phyloP scores from a whole-genome alignment of 2,113 vertebrate species.

The Pitta sordida region DNA sequence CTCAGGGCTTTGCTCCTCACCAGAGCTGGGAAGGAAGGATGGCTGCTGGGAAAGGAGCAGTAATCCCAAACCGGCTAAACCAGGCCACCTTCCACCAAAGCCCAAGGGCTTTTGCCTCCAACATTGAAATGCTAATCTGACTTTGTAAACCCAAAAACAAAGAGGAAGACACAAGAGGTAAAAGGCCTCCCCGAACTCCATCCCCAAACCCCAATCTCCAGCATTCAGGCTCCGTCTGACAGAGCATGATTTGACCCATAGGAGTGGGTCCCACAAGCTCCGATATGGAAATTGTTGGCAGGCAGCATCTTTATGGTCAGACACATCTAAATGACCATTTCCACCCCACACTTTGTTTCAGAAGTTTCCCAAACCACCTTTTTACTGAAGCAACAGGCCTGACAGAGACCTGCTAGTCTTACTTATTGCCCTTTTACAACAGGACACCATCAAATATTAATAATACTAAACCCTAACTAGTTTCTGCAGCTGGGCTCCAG shows the following conservation, averaged over 20 bases:
- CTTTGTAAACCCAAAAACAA: conserved; percentile 61
- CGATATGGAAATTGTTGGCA: background rate
- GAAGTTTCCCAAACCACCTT: conserved; percentile 9
- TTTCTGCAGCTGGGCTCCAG: background rate
- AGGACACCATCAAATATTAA: background rate
- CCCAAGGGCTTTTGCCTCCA: conserved; percentile 41
- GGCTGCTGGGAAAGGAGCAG: conserved; percentile 6
- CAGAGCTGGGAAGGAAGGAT: background rate
- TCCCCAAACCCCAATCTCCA: background rate
- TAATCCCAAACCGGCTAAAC: conserved; percentile 32
- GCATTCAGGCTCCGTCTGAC: background rate
- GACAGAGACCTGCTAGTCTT: background rate
- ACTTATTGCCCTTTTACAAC: background rate
- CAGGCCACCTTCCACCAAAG: conserved; percentile 4
- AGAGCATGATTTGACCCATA: background rate
- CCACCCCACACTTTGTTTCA: conserved; percentile 10
- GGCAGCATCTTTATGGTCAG: conserved; percentile 27
- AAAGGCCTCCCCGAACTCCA: conserved; percentile 23
- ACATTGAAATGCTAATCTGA: conserved; percentile 63
- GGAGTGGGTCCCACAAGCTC: background rate
- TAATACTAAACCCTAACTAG: background rate
- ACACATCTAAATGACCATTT: conserved; percentile 37
- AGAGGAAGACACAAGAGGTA: conserved; percentile 28
- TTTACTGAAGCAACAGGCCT: background rate
- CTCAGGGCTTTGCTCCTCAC: background rate